These are phyloP conservation scores for Steatornis caripensis DNA, from an alignment of 2,113 vertebrate species.

Conservation along the genomic window DNA sequence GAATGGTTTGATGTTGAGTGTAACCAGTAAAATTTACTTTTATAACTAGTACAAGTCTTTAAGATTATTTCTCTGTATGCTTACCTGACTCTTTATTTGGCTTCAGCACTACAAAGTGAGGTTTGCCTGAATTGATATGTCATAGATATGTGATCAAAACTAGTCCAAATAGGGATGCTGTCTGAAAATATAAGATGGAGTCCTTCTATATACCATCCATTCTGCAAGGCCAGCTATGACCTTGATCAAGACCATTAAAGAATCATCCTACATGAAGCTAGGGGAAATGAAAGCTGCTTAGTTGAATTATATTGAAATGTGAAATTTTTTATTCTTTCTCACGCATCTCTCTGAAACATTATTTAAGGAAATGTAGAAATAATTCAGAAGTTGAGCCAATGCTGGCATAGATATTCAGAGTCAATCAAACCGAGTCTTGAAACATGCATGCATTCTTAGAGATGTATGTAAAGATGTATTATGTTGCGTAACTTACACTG, in stretches of 20 bases:
- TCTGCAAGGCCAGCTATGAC: neutral
- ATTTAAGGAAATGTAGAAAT: neutral
- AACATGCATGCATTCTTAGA: neutral
- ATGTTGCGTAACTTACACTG: neutral
- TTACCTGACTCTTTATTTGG: neutral
- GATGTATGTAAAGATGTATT: neutral
- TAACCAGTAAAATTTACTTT: neutral
- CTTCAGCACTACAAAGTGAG: neutral
- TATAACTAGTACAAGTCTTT: neutral
- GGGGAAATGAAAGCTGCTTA: neutral
- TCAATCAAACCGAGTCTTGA: neutral
- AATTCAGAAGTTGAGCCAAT: neutral
- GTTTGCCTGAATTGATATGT: neutral
- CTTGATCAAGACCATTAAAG: neutral
- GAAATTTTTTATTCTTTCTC: neutral
- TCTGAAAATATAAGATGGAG: neutral
- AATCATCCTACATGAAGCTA: neutral
- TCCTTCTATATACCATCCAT: neutral
- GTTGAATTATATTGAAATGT: neutral
- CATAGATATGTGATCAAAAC: neutral
- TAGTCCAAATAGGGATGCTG: neutral
- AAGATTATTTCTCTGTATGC: neutral
- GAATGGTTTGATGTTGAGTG: neutral
- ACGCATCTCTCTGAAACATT: neutral
- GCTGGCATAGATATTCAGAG: neutral